phyloP scores from a whole-genome alignment of 1,140 invertebrate species.

The Asobara japonica region DNA sequence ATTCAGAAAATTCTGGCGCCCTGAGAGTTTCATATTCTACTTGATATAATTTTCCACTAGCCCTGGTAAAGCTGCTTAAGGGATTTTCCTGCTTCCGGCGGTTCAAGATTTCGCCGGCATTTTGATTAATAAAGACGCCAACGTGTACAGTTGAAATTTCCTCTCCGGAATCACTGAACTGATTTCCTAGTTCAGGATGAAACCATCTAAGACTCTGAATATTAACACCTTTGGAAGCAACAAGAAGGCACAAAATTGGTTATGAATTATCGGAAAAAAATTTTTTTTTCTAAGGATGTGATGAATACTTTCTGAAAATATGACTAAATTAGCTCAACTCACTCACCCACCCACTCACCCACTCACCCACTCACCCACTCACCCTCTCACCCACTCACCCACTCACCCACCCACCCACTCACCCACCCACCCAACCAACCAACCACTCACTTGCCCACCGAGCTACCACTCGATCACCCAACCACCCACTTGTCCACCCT shows the following conservation, averaged over 20 bases:
- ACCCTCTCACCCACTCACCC: no score
- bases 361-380: no score
- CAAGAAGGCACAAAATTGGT: not conserved
- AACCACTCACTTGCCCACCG: no score
- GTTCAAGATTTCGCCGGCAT: not conserved
- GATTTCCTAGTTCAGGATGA: not conserved
- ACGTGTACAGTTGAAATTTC: not conserved
- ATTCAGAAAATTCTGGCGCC: not conserved
- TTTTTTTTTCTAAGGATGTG: not conserved
- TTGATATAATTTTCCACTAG: not conserved
- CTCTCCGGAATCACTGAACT: not conserved
- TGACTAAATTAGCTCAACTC: no score
- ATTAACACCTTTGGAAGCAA: not conserved
- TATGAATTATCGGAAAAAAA: not conserved
- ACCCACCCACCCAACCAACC: no score
- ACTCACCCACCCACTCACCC: no score
- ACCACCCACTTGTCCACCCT: no score
- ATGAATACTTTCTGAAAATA: not conserved
- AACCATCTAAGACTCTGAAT: not conserved
- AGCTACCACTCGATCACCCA: no score
- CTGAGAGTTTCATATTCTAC: constrained; percentile 1
- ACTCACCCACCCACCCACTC: no score
- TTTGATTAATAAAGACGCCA: not conserved
- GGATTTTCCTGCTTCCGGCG: constrained; percentile 13
- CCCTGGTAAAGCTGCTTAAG: not conserved